These are phyloP conservation scores for Nyctereutes procyonoides DNA, from an alignment of 2,113 vertebrate species.

Conservation along the genomic window DNA sequence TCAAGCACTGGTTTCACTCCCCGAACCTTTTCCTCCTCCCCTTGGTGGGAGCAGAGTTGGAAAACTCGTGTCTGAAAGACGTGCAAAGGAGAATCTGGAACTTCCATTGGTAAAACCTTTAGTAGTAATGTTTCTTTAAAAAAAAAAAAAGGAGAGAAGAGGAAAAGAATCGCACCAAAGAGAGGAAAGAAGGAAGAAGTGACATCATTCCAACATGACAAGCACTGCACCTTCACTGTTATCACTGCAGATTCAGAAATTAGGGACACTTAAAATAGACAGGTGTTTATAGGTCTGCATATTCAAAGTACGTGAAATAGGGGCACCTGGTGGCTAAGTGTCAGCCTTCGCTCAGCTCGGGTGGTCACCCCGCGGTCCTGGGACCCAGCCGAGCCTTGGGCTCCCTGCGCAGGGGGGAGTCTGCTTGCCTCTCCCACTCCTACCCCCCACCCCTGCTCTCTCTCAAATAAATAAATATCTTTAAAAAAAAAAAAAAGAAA, in stretches of 20 bases:
- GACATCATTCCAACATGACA: background rate
- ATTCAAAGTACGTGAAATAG: background rate
- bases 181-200: background rate
- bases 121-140: background rate
- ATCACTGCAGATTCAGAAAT: background rate
- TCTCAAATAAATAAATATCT: no score
- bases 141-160: background rate
- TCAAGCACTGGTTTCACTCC: background rate
- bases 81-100: background rate
- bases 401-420: no score
- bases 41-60: background rate
- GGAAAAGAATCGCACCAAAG: background rate
- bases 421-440: no score
- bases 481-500: no score
- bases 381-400: no score
- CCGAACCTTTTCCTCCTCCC: background rate
- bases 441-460: no score
- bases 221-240: background rate
- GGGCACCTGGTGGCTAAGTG: no score
- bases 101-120: background rate
- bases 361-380: no score
- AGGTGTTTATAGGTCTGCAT: background rate
- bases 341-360: no score
- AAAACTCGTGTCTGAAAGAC: background rate
- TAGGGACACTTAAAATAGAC: background rate